A percentile compares a stretch with the other conserved stretches of the same genome.
These are phyloP conservation scores for Cryptomyrus ogoouensis DNA, from an alignment of 2,113 vertebrate genomes.

Conservation along the genomic window DNA sequence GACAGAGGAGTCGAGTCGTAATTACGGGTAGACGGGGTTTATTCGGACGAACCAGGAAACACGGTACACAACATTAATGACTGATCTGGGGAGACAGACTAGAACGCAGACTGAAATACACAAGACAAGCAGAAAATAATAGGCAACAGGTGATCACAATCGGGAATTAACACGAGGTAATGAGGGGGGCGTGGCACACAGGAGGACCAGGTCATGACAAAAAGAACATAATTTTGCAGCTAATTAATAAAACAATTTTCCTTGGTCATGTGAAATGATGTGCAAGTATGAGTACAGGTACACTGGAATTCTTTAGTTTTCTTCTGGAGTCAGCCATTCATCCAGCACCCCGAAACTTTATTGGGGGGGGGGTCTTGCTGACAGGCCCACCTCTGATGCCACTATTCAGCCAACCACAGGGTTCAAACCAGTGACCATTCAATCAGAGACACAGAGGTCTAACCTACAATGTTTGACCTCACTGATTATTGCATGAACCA, in stretches of 20 bases:
- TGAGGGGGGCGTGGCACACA: too few relatives aligned
- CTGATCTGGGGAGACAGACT: too few relatives aligned
- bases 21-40: too few relatives aligned
- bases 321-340: not conserved
- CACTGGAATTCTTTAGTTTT: not conserved
- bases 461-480: not conserved
- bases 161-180: too few relatives aligned
- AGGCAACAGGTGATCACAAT: too few relatives aligned
- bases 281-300: not conserved
- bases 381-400: not conserved
- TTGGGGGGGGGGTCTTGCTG: not conserved
- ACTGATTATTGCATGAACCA: not conserved
- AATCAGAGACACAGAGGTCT: not conserved
- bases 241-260: not conserved
- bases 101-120: too few relatives aligned
- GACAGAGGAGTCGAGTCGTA: too few relatives aligned
- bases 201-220: too few relatives aligned
- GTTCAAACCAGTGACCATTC: not conserved
- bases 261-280: not conserved
- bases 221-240: not conserved
- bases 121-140: too few relatives aligned
- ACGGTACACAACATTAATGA: too few relatives aligned
- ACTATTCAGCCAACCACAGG: not conserved
- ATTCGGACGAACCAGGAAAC: too few relatives aligned
- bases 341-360: not conserved